These are phyloP conservation scores for Myotis brandtii DNA, from an alignment of 2,113 vertebrate genomes.

Conservation along the genomic window DNA sequence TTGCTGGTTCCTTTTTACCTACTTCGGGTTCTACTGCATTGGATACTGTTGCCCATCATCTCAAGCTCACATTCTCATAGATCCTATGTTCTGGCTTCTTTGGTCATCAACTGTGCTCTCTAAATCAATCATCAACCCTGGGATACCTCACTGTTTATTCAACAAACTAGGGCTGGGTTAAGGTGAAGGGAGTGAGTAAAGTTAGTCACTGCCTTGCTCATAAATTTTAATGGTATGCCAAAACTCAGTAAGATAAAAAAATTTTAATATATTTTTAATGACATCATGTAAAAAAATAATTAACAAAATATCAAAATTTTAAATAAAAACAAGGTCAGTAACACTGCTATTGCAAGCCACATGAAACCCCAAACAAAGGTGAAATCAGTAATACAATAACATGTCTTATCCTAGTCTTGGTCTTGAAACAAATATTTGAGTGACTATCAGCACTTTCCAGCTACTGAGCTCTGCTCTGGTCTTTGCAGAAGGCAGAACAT, in stretches of 20 bases:
- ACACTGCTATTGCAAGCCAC: not conserved
- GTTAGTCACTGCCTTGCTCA: not conserved
- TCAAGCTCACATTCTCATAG: not conserved
- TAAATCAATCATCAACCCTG: not conserved
- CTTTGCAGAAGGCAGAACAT: not conserved
- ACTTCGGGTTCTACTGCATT: not conserved
- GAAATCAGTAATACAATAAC: not conserved
- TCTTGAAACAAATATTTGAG: not conserved
- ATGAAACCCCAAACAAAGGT: not conserved
- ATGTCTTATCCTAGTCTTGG: not conserved
- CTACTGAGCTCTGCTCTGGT: not conserved
- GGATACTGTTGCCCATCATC: not conserved
- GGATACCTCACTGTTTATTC: not conserved
- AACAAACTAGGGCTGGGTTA: not conserved
- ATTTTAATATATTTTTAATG: not conserved
- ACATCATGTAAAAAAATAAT: not conserved
- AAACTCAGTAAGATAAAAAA: not conserved
- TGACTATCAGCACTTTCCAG: not conserved
- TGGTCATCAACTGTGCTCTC: not conserved
- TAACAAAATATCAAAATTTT: conserved; percentile 1
- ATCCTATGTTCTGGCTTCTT: not conserved
- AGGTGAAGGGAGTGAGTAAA: not conserved
- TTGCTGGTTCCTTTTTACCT: not conserved
- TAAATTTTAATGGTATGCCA: not conserved
- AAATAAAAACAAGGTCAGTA: not conserved